phyloP scores from a whole-genome alignment of 2,888 invertebrate species.

The Artemia sinica region DNA sequence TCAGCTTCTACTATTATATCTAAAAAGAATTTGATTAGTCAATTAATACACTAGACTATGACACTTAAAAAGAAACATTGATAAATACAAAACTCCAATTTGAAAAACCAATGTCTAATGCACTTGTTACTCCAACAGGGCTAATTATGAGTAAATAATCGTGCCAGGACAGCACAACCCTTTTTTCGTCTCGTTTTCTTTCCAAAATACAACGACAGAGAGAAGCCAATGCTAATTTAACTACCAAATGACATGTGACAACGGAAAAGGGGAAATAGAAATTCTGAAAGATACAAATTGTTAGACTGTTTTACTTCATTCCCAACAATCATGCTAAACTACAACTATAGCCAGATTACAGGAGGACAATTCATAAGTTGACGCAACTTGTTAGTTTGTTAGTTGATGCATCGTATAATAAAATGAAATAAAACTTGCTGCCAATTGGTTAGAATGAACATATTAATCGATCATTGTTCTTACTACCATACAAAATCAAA shows the following conservation, averaged over 20 bases:
- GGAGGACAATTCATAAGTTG: too few species aligned
- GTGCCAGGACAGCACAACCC: conserved; percentile 52
- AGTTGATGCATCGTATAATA: too few species aligned
- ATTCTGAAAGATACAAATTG: conserved; percentile 41
- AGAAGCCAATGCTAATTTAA: conserved; percentile 68
- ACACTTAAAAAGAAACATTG: conserved; percentile 65
- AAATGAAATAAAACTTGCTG: too few species aligned
- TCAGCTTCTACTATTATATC: too few species aligned
- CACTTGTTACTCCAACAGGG: conserved; percentile 76
- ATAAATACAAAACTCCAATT: conserved; percentile 95
- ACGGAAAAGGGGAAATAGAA: conserved; percentile 75
- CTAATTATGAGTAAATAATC: conserved; percentile 60
- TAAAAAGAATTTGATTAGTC: too few species aligned
- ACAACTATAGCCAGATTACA: too few species aligned
- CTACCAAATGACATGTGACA: conserved; percentile 68
- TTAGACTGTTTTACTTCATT: too few species aligned
- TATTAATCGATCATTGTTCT: too few species aligned
- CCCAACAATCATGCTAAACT: too few species aligned
- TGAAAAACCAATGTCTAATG: conserved; percentile 89
- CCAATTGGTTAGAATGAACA: too few species aligned
- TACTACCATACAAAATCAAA: too few species aligned
- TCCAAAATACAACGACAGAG: conserved; percentile 44
- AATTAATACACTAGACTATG: background rate
- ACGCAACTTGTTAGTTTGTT: too few species aligned
- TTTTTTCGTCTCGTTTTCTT: conserved; percentile 42